Evolutionary conservation across 1,140 invertebrate genomes (phyloP).

Genomic region (Bradynema listronoti): DNA sequence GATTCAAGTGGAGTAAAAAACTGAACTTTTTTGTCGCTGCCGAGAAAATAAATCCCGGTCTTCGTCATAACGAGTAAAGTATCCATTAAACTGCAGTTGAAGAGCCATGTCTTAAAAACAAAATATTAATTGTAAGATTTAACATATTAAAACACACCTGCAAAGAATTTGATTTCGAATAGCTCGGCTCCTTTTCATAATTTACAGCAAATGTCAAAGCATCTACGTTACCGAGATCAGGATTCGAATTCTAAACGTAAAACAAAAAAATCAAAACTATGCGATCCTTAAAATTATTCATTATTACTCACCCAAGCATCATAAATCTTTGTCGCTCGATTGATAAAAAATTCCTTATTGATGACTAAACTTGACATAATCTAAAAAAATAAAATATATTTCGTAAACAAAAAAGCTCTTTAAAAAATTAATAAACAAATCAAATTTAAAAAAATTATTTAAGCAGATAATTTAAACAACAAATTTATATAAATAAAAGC

Average conservation of each 20-base stretch:
- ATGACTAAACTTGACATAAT: too few relatives aligned
- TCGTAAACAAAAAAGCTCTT: background rate
- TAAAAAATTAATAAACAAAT: too few relatives aligned
- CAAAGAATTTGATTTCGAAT: constrained; percentile 47
- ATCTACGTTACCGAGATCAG: constrained; percentile 17
- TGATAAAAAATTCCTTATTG: constrained; percentile 42
- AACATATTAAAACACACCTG: constrained; percentile 25
- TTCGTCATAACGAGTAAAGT: constrained; percentile 85
- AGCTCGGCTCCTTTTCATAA: constrained; percentile 3
- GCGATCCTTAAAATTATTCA: constrained; percentile 12
- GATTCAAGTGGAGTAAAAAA: constrained; percentile 86
- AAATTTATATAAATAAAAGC: too few relatives aligned
- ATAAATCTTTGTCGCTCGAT: constrained; percentile 34
- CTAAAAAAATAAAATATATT: background rate
- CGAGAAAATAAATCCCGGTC: constrained; percentile 76
- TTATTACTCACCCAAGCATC: constrained; percentile 36
- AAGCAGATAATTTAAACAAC: too few relatives aligned
- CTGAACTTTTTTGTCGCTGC: constrained; percentile 95
- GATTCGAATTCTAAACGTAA: constrained; percentile 31
- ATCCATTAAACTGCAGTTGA: constrained; percentile 91
- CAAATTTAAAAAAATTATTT: too few relatives aligned
- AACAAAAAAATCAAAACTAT: constrained; percentile 21
- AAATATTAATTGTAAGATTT: background rate
- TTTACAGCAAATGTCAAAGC: constrained; percentile 22
- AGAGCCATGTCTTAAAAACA: constrained; percentile 76